Base-by-base conservation (phyloP, 2,888 invertebrate species). In the Pheosia tremula region DNA sequence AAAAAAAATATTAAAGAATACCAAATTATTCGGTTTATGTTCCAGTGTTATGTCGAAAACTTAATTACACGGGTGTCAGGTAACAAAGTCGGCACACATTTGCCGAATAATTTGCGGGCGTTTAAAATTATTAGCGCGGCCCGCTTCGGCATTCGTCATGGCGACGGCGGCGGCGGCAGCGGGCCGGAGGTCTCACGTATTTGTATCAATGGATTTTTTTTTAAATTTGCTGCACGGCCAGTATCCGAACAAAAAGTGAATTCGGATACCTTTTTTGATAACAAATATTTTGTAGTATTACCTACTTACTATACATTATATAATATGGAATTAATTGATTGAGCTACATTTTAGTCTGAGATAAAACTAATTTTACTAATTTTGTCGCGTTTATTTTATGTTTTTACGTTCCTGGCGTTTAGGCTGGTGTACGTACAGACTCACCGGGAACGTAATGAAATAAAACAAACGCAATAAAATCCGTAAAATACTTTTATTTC, bases 31-130 rank as follows among this genome's bases (percentile, higher is more conserved):
- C 56, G 56, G 55, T 55, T 24, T 43, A 9, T 41, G 56, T 56
- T 56, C 24, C 43, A 56, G 56, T 56, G 45, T 56, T 56, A 45
- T 13, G 56, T 56, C 45, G 24, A 36, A 56, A 56, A 56, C 43
- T 45, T 56, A 56, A 78, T 86, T 82, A 82, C 81, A 84, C 85
- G 86, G 81, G 63, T 84, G 80, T 89, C 87, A 75, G 66, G 75
- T 90, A 80, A 85, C 90, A 89, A 88, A 89, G 85, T 71, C 78
- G 78, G 80, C 76, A 67, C 72, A 80, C 76, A 81, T 86, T 80
- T 80, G 82, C 82, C 88, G 85, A 75, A 88, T 89, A 89, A 91
- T 90, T 90, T 87, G 84, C 71, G 77, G 78, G 79, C 80, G 82
- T 87, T 89, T 85, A 85, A 87, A 87, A 86, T 87, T 86, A 84